phyloP scores from a whole-genome alignment of 2,888 invertebrate species.

The Meiosimyza platycephala region DNA sequence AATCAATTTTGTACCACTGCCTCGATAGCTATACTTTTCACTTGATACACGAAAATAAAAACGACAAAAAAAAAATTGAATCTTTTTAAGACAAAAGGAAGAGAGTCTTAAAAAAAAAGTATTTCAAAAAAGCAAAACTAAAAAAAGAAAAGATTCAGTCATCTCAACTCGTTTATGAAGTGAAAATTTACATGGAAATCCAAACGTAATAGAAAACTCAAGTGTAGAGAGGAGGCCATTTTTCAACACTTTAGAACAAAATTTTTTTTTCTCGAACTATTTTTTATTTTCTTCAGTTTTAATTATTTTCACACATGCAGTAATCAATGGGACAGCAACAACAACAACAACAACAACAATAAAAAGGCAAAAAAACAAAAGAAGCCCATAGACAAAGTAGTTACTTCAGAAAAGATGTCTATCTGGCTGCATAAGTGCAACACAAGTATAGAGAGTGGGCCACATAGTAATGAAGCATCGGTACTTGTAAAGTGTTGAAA shows the following conservation, averaged over 20 bases:
- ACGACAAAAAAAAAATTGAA: neutral
- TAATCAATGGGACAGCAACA: conserved; percentile 3
- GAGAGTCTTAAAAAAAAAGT: neutral
- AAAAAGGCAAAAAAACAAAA: neutral
- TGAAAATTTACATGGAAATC: conserved; percentile 22
- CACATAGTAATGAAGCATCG: neutral
- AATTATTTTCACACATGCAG: conserved; percentile 33
- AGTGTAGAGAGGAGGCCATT: conserved; percentile 43
- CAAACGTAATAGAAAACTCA: conserved; percentile 29
- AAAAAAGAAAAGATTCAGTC: too few species aligned
- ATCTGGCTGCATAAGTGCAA: neutral
- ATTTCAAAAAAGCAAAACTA: neutral
- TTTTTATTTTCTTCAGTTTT: neutral
- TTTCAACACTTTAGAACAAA: conserved; percentile 44
- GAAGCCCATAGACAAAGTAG: neutral
- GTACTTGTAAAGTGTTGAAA: too few species aligned
- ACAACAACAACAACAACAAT: conserved; percentile 1
- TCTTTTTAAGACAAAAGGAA: neutral
- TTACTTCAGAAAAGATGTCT: conserved; percentile 19
- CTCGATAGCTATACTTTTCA: neutral
- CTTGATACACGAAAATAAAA: neutral
- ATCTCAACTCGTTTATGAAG: neutral
- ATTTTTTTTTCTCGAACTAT: neutral
- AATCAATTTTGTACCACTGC: too few species aligned
- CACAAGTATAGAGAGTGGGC: conserved; percentile 23